phyloP scores from a whole-genome alignment of 2,888 invertebrate genomes.

The Rhagonycha fulva region DNA sequence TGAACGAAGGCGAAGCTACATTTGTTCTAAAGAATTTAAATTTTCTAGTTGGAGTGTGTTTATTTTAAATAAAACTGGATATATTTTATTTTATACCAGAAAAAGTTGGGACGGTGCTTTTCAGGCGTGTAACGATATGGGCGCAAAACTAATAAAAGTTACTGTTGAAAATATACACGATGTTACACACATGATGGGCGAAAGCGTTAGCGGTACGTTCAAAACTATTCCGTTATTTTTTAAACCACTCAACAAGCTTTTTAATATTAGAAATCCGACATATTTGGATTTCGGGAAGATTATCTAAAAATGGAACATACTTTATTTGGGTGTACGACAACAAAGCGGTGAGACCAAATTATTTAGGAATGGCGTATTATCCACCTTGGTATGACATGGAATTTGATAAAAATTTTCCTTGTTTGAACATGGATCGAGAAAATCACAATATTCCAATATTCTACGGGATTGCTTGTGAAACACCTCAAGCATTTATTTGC shows the following conservation, averaged over 20 bases:
- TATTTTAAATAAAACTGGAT: not conserved
- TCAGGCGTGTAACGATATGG: not conserved
- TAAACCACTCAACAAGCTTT: not conserved
- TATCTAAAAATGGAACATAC: not conserved
- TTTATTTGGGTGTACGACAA: slow-evolving; percentile 7
- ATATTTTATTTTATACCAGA: slow-evolving; percentile 4
- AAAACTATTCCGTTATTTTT: not conserved
- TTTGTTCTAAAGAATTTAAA: slow-evolving; percentile 52
- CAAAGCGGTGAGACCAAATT: not conserved
- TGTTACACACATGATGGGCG: slow-evolving; percentile 16
- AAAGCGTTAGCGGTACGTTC: slow-evolving; percentile 6
- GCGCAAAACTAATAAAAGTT: slow-evolving; percentile 3
- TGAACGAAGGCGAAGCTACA: slow-evolving; percentile 59
- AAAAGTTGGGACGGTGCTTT: slow-evolving; percentile 14
- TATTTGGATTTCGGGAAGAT: slow-evolving; percentile 22
- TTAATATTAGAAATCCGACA: slow-evolving; percentile 16
- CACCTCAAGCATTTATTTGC: slow-evolving; percentile 59
- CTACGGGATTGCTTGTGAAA: slow-evolving; percentile 59
- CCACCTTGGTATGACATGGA: slow-evolving; percentile 59
- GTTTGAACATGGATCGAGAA: slow-evolving; percentile 59
- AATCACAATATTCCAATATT: slow-evolving; percentile 58
- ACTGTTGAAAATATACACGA: not conserved
- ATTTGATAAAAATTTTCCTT: slow-evolving; percentile 54
- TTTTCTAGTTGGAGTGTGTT: not conserved
- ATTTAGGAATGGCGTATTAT: not conserved